These are phyloP conservation scores for Teleogryllus oceanicus DNA, from an alignment of 2,888 invertebrate species.

Conservation along the genomic window DNA sequence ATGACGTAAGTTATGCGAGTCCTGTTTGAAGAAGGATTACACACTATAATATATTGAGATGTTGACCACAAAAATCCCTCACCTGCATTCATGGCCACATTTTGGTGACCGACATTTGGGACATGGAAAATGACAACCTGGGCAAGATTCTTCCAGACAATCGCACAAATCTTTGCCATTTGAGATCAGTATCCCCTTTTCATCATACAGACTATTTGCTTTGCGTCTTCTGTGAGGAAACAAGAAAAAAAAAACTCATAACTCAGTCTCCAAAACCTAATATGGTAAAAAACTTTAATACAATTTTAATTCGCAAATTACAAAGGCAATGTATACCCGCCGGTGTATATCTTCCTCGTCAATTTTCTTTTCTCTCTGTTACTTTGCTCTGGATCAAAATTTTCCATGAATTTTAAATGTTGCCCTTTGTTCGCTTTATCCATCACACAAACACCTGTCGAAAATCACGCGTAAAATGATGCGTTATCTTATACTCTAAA, in stretches of 20 bases:
- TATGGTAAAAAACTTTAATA: neutral
- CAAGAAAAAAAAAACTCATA: neutral
- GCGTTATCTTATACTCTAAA: no score
- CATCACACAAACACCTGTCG: neutral
- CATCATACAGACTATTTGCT: conserved; percentile 64
- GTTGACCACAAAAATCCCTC: neutral
- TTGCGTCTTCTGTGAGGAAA: conserved; percentile 49
- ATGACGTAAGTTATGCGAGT: no score
- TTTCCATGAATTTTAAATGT: conserved; percentile 49
- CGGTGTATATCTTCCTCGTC: conserved; percentile 60
- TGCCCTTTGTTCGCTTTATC: conserved; percentile 24
- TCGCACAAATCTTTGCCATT: conserved; percentile 68
- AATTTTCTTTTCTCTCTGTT: conserved; percentile 73
- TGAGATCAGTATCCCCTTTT: conserved; percentile 59
- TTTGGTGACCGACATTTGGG: conserved; percentile 67
- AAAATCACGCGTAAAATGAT: no score
- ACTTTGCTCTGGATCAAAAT: conserved; percentile 77
- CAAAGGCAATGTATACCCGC: conserved; percentile 41
- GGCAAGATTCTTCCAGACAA: conserved; percentile 71
- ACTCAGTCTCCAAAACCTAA: neutral
- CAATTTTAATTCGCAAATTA: neutral
- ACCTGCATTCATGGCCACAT: conserved; percentile 72
- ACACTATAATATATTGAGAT: no score
- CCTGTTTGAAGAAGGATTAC: no score
- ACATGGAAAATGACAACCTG: conserved; percentile 83